These are phyloP conservation scores for Elegia similella DNA, from an alignment of 2,888 invertebrate species.

Conservation along the genomic window DNA sequence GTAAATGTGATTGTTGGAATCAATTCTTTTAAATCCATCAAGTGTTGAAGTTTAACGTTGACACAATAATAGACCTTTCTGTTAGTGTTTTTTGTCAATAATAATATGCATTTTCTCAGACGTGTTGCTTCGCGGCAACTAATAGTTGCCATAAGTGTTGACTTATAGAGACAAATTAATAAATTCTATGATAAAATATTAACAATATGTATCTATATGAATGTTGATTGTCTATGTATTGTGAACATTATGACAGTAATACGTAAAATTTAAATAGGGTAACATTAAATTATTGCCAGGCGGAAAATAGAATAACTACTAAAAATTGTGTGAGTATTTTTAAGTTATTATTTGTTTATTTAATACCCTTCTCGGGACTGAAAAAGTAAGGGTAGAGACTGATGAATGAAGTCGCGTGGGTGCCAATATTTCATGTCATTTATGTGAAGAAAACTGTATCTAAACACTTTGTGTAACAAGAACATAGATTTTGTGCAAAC, in stretches of 20 bases:
- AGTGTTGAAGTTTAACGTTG: neutral
- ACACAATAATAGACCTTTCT: neutral
- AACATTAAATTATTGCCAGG: conserved; percentile 15
- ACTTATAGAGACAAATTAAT: conserved; percentile 10
- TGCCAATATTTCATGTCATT: conserved; percentile 32
- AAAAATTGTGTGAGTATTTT: neutral
- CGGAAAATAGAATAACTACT: conserved; percentile 6
- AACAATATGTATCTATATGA: conserved; percentile 1
- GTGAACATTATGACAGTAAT: conserved; percentile 12
- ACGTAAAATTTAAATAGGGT: conserved; percentile 4
- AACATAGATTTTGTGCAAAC: neutral
- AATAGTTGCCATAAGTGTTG: conserved; percentile 9
- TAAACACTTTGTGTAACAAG: neutral
- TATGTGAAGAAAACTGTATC: conserved; percentile 8
- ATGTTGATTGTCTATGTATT: conserved; percentile 16
- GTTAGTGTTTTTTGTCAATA: conserved; percentile 2
- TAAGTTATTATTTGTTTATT: conserved; percentile 4
- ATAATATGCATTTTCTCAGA: conserved; percentile 13
- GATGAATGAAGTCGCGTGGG: conserved; percentile 33
- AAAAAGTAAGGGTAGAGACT: conserved; percentile 39
- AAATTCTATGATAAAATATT: conserved; percentile 11
- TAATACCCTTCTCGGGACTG: conserved; percentile 27
- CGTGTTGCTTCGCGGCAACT: conserved; percentile 1
- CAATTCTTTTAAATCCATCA: neutral
- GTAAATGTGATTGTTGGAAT: conserved; percentile 6